Evolutionary conservation across 2,797 vertebrate genomes (phyloP).

Genomic region (Brachyrhaphis roseni): DNA sequence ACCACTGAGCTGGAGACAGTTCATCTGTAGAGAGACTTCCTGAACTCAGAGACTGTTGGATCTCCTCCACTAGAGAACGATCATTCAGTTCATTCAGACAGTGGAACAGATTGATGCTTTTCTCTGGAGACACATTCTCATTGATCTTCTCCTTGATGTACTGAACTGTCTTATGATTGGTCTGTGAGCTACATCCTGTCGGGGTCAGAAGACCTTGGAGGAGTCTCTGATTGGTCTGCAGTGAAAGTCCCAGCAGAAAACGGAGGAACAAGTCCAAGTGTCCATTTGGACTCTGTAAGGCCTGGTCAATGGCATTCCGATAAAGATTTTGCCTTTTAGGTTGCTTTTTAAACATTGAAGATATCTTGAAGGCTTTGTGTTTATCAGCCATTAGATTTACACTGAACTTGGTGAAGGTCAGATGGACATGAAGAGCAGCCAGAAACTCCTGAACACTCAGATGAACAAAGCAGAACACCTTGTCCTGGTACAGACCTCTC

Average conservation of each 20-base stretch:
- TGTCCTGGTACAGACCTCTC: no score
- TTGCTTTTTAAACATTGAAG: background rate
- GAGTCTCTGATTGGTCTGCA: background rate
- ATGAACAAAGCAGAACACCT: background rate
- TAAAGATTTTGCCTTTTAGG: background rate
- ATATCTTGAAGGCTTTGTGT: background rate
- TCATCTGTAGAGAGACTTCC: no score
- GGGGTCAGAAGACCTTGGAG: slow-evolving; percentile 1
- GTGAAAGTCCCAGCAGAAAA: no score
- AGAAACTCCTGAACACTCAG: slow-evolving; percentile 23
- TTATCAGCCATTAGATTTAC: slow-evolving; percentile 6
- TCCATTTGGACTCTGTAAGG: slow-evolving; percentile 24
- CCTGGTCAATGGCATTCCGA: background rate
- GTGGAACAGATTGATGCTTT: no score
- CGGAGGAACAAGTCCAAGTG: slow-evolving; percentile 21
- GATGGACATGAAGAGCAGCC: slow-evolving; percentile 22
- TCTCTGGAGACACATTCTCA: no score
- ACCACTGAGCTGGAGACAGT: no score
- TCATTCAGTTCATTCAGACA: no score
- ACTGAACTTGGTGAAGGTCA: slow-evolving; percentile 15
- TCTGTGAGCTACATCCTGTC: background rate
- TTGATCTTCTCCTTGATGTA: no score
- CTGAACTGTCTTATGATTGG: background rate
- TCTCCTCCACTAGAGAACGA: no score
- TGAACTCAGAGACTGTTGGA: no score